Evolutionary conservation across 2,797 vertebrate species (phyloP), one percentile per base, ranked within the genome.

Genomic region (Premnoplex brunnescens): DNA sequence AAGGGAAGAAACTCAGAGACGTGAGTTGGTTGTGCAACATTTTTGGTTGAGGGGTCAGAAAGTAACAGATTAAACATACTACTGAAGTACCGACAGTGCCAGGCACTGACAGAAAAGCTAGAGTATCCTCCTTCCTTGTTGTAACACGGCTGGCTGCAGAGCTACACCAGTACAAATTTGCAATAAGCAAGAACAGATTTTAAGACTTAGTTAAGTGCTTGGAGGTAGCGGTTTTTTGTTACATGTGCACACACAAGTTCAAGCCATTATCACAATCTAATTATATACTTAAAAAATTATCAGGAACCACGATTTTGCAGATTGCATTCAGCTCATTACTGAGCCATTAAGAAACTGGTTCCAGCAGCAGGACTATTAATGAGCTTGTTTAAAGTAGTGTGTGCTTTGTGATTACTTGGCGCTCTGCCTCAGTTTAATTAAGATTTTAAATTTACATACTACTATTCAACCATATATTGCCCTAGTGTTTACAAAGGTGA

Each of bases 291-390:
- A 0, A 48, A 90, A 88, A 63, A 30, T n/a, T 71, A 88, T 58
- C 72, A 85, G 64, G 81, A 93, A 60, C 17, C 2, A 1, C 39
- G 37, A 16, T 67, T 94, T 85, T 92, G 44, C 48, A 82, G 44
- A 63, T 9, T 52, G 48, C 56, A 32, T 36, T 69, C 43, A 41
- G 28, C 84, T 95, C 44, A 63, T 87, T 91, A 80, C 52, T 28
- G 12, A 83, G 72, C 73, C 78, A 51, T 85, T 91, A 91, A 88
- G 48, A 88, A 87, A 74, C 84, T 74, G 60, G 56, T 91, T 95
- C 63, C 81, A 88, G 80, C 52, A 80, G 63, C 56, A 51, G 81
- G 49, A 62, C 56, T 87, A 27, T 85, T 82, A 88, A 91, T 82
- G 71, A 87, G 52, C 39, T 76, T 32, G 28, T 80, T 94, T 86